Conservation (phyloP, 2,888 invertebrate species). For the Timema podura region DNA sequence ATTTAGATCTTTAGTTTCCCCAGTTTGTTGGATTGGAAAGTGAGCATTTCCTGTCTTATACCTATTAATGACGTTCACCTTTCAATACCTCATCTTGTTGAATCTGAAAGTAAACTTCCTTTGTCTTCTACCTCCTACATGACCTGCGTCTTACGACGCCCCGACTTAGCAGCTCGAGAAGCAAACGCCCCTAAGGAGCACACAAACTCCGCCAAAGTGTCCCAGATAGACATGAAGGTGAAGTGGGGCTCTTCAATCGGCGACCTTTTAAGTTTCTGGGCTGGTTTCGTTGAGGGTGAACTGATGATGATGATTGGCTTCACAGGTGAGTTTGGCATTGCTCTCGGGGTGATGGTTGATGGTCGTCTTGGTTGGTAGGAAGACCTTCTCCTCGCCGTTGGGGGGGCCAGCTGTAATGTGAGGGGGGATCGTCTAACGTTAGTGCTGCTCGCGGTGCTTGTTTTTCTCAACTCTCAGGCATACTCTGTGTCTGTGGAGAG, state of each 20-base stretch:
- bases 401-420: conserved; percentile 14
- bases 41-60: too few species aligned
- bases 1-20: too few species aligned
- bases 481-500: conserved; percentile 69
- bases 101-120: not conserved
- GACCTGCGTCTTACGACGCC: conserved; percentile 17
- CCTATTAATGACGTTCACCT: too few species aligned
- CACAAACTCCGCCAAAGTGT: conserved; percentile 46
- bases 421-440: conserved; percentile 1
- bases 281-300: not conserved
- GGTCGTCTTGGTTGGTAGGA: conserved; percentile 28
- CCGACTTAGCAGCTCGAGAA: conserved; percentile 39
- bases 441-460: conserved; percentile 20
- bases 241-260: not conserved
- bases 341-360: conserved; percentile 23
- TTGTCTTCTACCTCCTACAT: conserved; percentile 15
- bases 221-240: conserved; percentile 40
- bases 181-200: conserved; percentile 47
- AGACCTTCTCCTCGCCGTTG: conserved; percentile 31
- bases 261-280: not conserved
- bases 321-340: not conserved
- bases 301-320: conserved; percentile 1
- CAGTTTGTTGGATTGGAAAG: too few species aligned
- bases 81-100: too few species aligned
- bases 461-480: conserved; percentile 51